A percentile compares a stretch with the other conserved stretches of the same genome.
Conservation (phyloP, 2,888 invertebrate genomes). For the Sinodicranocentrus sp. region DNA sequence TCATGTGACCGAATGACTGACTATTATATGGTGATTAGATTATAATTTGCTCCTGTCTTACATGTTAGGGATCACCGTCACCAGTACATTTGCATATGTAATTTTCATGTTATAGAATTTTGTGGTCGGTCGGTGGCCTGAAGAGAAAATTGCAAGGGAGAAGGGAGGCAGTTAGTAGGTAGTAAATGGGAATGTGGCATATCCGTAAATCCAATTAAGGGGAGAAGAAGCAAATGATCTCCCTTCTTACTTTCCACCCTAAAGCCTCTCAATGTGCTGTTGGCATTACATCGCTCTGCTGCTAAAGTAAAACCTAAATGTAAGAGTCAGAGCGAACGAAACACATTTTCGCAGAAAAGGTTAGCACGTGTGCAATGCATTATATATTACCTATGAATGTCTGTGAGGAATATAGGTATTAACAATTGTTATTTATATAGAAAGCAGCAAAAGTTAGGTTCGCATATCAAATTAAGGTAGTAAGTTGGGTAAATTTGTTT, state of each 20-base stretch:
- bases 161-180: background rate
- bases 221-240: conserved; percentile 21
- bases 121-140: conserved; percentile 5
- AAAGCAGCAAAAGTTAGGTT: too few species aligned
- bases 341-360: background rate
- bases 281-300: background rate
- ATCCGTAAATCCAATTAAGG: conserved; percentile 59
- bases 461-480: too few species aligned
- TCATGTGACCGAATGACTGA: conserved; percentile 3
- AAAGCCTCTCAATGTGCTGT: conserved; percentile 22
- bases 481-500: too few species aligned
- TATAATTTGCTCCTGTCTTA: conserved; percentile 21
- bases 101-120: conserved; percentile 10
- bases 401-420: too few species aligned
- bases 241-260: background rate
- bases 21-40: conserved; percentile 5
- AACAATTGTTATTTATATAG: too few species aligned
- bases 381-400: too few species aligned
- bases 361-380: conserved; percentile 34
- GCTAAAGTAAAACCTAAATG: too few species aligned
- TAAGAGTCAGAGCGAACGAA: background rate
- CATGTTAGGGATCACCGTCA: background rate
- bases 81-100: conserved; percentile 31
- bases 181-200: conserved; percentile 45
- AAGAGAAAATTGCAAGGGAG: conserved; percentile 28